A percentile compares a stretch with the other conserved stretches of the same genome.
Evolutionary conservation across 35 echinoderm and acorn worm genomes (phyloP).

Genomic region (Apostichopus parvimensis): DNA sequence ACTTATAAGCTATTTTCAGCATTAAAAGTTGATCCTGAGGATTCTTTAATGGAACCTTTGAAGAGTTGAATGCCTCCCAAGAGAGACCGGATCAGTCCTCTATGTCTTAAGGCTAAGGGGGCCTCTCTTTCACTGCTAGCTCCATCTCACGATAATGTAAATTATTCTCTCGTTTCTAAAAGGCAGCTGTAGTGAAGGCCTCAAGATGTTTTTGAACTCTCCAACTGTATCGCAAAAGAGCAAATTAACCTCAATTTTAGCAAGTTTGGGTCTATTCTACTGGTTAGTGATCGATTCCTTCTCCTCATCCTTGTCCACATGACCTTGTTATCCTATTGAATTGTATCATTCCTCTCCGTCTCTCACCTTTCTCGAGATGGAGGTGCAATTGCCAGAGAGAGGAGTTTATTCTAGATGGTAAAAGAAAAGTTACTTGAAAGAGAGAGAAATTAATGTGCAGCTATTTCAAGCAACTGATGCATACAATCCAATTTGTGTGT

Average conservation of each 20-base stretch:
- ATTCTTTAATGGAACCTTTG: slow-evolving; percentile 6
- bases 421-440: background rate
- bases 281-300: slow-evolving; percentile 2
- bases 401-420: background rate
- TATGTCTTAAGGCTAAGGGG: slow-evolving; percentile 31
- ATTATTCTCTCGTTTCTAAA: slow-evolving; percentile 24
- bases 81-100: slow-evolving; percentile 15
- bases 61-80: slow-evolving; percentile 27
- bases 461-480: background rate
- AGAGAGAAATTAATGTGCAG: background rate
- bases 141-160: slow-evolving; percentile 16
- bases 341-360: background rate
- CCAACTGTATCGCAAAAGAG: slow-evolving; percentile 44
- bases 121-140: slow-evolving; percentile 4
- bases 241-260: slow-evolving; percentile 49
- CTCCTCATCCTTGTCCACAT: slow-evolving; percentile 14
- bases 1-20: slow-evolving; percentile 7
- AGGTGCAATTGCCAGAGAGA: background rate
- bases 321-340: slow-evolving; percentile 6
- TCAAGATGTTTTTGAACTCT: slow-evolving; percentile 36
- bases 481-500: slow-evolving; percentile 4
- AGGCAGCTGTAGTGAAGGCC: slow-evolving; percentile 34
- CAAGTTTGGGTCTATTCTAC: background rate
- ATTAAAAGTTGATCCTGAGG: slow-evolving; percentile 1
- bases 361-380: background rate